phyloP scores from a whole-genome alignment of 1,140 invertebrate species.

The Drosophila lini region DNA sequence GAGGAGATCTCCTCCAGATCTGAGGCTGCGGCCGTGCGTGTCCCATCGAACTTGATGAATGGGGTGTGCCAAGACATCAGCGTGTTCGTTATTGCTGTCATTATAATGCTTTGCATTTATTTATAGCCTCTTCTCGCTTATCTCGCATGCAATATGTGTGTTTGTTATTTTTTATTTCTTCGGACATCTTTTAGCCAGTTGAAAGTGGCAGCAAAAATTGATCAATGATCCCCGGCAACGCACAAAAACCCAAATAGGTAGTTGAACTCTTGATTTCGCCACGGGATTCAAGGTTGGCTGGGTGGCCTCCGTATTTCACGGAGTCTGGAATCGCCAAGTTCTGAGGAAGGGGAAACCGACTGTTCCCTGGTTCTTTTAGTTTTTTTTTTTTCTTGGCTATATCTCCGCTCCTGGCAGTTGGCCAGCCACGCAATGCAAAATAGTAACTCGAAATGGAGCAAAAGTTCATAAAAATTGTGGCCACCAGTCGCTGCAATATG shows the following conservation, averaged over 20 bases:
- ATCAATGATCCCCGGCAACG: slow-evolving; percentile 45
- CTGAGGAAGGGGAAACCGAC: neutral
- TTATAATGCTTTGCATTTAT: slow-evolving; percentile 75
- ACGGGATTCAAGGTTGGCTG: slow-evolving; percentile 66
- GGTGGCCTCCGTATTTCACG: slow-evolving; percentile 34
- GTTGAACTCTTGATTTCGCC: slow-evolving; percentile 57
- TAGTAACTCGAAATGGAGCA: slow-evolving; percentile 70
- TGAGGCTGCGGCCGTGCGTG: slow-evolving; percentile 47
- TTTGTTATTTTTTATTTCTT: slow-evolving; percentile 18
- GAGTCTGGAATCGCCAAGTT: slow-evolving; percentile 35
- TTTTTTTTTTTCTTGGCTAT: neutral
- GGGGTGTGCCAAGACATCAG: slow-evolving; percentile 77
- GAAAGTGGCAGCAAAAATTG: slow-evolving; percentile 31
- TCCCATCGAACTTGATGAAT: slow-evolving; percentile 75
- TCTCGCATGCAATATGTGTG: slow-evolving; percentile 36
- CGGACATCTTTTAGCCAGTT: slow-evolving; percentile 38
- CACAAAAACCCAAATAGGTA: slow-evolving; percentile 43
- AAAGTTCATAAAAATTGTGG: slow-evolving; percentile 70
- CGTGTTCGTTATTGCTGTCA: slow-evolving; percentile 77
- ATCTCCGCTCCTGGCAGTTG: slow-evolving; percentile 48
- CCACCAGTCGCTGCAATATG: slow-evolving; percentile 27
- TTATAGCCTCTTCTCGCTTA: slow-evolving; percentile 61
- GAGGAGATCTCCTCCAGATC: slow-evolving; percentile 16
- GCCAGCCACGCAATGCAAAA: slow-evolving; percentile 50
- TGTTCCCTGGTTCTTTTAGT: neutral